Evolutionary conservation across 2,113 vertebrate species (phyloP).

Genomic region (Okapia johnstoni): DNA sequence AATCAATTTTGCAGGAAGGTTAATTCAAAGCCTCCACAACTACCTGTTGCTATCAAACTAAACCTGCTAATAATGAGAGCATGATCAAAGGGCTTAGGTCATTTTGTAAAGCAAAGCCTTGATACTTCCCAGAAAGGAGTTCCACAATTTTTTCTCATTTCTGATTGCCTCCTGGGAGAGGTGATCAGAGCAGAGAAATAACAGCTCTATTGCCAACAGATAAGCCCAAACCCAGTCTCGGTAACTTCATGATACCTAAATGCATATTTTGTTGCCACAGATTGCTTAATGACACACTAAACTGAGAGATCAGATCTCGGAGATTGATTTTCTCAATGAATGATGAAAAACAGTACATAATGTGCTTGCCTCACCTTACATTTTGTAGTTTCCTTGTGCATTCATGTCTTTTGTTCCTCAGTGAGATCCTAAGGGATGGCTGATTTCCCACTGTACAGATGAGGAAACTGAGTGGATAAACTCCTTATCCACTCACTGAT

Average conservation of each 20-base stretch:
- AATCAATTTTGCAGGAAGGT: not conserved
- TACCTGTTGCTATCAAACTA: not conserved
- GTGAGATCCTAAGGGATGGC: not conserved
- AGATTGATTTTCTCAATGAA: not conserved
- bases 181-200: not conserved
- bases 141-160: not conserved
- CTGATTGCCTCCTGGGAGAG: not conserved
- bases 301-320: not conserved
- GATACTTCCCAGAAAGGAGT: not conserved
- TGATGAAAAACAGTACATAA: not conserved
- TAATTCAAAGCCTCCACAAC: not conserved
- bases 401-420: not conserved
- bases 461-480: not conserved
- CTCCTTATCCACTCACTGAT: not conserved
- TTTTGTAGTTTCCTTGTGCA: not conserved
- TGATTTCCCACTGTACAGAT: not conserved
- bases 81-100: not conserved
- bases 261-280: not conserved
- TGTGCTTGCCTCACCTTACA: not conserved
- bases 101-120: not conserved
- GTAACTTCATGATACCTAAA: not conserved
- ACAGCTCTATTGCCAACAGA: not conserved
- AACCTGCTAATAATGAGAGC: not conserved
- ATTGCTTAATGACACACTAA: not conserved
- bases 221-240: not conserved